Evolutionary conservation across 2,113 vertebrate genomes (phyloP).

Genomic region (Toxostoma redivivum): DNA sequence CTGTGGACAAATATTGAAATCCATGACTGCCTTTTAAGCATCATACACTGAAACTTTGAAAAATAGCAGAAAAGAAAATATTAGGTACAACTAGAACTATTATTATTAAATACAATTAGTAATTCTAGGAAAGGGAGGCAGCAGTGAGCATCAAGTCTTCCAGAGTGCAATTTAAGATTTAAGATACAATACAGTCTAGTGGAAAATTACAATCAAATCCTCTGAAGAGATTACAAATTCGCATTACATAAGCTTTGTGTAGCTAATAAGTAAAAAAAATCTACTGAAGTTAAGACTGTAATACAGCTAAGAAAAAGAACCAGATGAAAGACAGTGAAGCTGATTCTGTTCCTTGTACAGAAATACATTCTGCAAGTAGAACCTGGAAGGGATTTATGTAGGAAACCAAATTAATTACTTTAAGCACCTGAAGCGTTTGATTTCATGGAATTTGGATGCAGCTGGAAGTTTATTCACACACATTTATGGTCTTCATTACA

Average conservation of each 20-base stretch:
- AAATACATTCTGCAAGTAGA: not conserved
- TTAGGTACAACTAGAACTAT: not conserved
- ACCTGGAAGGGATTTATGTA: not conserved
- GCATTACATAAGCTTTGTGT: not conserved
- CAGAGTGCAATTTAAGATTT: not conserved
- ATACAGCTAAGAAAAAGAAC: not conserved
- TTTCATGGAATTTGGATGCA: not conserved
- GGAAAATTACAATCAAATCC: not conserved
- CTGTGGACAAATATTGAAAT: not conserved
- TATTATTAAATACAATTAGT: not conserved
- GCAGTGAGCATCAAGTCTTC: not conserved
- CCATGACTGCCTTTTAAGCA: not conserved
- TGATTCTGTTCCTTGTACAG: not conserved
- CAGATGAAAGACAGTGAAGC: not conserved
- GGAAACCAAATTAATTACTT: not conserved
- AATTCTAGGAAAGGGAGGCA: not conserved
- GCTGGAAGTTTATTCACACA: not conserved
- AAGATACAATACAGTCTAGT: not conserved
- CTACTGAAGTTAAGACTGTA: not conserved
- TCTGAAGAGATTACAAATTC: not conserved
- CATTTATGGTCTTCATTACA: not conserved
- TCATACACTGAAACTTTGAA: not conserved
- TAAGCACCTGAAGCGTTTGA: not conserved
- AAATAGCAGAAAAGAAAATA: not conserved
- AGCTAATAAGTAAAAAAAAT: not conserved